phyloP scores from a whole-genome alignment of 2,888 invertebrate species.

The Choreutis nemorana region DNA sequence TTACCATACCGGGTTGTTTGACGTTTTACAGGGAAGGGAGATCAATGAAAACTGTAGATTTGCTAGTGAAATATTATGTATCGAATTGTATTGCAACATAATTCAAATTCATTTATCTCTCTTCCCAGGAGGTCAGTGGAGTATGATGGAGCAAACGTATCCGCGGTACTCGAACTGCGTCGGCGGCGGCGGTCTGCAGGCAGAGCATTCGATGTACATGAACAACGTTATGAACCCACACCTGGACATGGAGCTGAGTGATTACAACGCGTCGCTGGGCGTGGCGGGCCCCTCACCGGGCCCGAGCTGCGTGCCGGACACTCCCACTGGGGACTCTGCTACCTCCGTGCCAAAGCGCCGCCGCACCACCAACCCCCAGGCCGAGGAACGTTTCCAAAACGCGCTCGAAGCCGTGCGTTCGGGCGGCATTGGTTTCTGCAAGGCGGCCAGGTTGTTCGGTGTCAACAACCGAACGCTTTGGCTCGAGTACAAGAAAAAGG shows the following conservation, averaged over 20 bases:
- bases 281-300: constrained; percentile 48
- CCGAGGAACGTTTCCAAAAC: constrained; percentile 82
- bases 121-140: constrained; percentile 86
- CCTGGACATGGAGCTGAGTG: constrained; percentile 36
- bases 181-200: constrained; percentile 68
- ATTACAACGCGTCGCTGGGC: constrained; percentile 32
- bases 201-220: constrained; percentile 66
- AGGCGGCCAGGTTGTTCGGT: constrained; percentile 83
- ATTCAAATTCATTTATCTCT: constrained; percentile 54
- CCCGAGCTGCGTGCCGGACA: constrained; percentile 39
- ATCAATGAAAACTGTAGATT: constrained; percentile 37
- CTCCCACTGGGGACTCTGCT: constrained; percentile 18
- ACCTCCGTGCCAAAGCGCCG: constrained; percentile 67
- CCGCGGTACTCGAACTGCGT: constrained; percentile 76
- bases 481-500: constrained; percentile 85
- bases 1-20: no score
- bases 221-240: constrained; percentile 57
- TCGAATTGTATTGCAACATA: background rate
- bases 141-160: constrained; percentile 83
- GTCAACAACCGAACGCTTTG: constrained; percentile 86
- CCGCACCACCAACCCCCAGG: constrained; percentile 79
- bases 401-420: constrained; percentile 84
- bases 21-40: constrained; percentile 65
- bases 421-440: constrained; percentile 87
- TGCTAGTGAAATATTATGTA: background rate